Base-by-base conservation (phyloP, 2,888 invertebrate species). In the Caradrina clavipalpis region DNA sequence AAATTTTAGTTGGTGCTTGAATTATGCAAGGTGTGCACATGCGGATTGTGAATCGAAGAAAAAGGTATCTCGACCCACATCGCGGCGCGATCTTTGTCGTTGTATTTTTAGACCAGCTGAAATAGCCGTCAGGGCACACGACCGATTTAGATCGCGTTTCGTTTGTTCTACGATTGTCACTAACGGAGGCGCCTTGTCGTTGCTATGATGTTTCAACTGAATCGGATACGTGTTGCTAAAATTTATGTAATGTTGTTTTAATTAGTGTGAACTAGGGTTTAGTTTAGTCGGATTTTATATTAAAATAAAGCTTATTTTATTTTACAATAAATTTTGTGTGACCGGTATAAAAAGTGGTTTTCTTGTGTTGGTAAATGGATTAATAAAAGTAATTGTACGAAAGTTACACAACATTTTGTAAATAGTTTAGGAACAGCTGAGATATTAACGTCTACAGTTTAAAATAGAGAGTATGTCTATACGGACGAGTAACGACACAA, bases 1-100 rank as follows among this genome's bases (percentile, higher is more conserved):
- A 53, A 39, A 62, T 21, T 35, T 57, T 4, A 70, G 54, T 66
- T 7, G 66, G 59, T 62, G 71, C 59, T 70, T 51, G 69, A 81
- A 82, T 87, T 88, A 88, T 87, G 88, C 87, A 87, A 88, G 84
- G 83, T 76, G 83, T 68, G 78, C 82, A 80, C 85, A 79, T 83
- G 80, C 81, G 65, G 78, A 82, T 77, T 78, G 87, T 72, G 56
- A 55, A 77, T 70, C 68, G 78, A 87, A 89, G 87, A 86, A 88
- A 86, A 88, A 88, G 89, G 91, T 90, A 91, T 91, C 86, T 85
- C 93, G 93, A 94, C 93, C 94, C 93, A 93, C 92, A 93, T 93
- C 84, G 87, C 80, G 81, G 85, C 79, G 86, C 88, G 89, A 88
- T 91, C 90, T 91, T 92, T 92, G 89, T 87, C 85, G 74, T 58